Evolutionary conservation across 2,888 invertebrate genomes (phyloP), one percentile per base, ranked within the genome.

Genomic region (Escarpia spicata): DNA sequence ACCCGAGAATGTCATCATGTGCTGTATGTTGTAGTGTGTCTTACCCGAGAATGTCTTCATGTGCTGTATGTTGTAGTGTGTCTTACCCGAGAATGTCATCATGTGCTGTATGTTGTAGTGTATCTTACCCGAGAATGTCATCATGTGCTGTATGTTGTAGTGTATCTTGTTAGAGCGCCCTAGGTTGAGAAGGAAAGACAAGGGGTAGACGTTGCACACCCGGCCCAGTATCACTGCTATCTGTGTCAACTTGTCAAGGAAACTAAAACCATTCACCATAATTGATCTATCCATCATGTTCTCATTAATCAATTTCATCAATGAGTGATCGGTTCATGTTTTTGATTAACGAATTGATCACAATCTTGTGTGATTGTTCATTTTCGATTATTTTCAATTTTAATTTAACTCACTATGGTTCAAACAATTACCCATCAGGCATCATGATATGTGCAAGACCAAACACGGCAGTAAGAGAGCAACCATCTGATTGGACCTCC

Each of bases 91-190:
- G 75, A 75, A 75, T 26, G 26, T 75, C 19, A 75, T n/a, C 37
- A 44, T 26, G 26, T 89, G n/a, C 10, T 44, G 26, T 43, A 90
- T 37, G 43, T 89, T 19, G 45, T 60, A 75, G 15, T 92, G 58
- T 15, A 19, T 93, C 92, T 92, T 97, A 98, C 98, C 98, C 94
- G 99, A 98, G 97, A 99, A 99, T 97, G 99, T 98, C 92, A 99
- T 97, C 98, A 99, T 99, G 96, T 99, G 99, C 96, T 99, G 99
- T 96, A 99, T 99, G 96, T 99, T 99, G 94, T 97, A 97, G 0
- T 98, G 98, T 95, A 99, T 99, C 96, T 98, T 98, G 93, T 96
- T 96, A 92, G 92, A 99, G 98, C 96, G 98, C 91, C 98, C 98
- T 92, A 99, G 97, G 97, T 99, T 99, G 93, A 99, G 97, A 90